These are phyloP conservation scores for Pedicia rivosa DNA, from an alignment of 2,888 invertebrate species.

Conservation along the genomic window DNA sequence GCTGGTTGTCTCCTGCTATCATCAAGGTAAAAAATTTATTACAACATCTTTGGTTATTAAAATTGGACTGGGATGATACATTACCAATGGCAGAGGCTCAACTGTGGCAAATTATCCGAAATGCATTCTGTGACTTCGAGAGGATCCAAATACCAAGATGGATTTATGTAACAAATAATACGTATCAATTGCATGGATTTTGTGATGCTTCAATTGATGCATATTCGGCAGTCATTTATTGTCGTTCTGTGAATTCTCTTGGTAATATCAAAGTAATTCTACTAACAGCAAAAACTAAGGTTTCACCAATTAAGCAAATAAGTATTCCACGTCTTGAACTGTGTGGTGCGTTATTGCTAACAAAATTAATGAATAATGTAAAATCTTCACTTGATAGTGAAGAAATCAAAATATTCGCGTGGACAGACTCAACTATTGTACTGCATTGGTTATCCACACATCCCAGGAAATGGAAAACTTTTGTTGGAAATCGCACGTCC, in stretches of 20 bases:
- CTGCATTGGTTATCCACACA: constrained; percentile 14
- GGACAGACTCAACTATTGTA: constrained; percentile 12
- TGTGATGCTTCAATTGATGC: constrained; percentile 5
- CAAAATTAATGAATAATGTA: constrained; percentile 4
- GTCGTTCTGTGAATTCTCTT: neutral
- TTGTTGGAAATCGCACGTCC: constrained; percentile 13
- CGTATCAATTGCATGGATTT: constrained; percentile 7
- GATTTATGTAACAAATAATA: too few species aligned
- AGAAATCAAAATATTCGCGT: constrained; percentile 8
- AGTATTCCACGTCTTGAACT: constrained; percentile 11
- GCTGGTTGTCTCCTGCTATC: neutral
- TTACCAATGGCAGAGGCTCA: neutral
- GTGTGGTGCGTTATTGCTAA: constrained; percentile 9
- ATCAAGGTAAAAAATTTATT: neutral
- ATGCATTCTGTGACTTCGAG: too few species aligned
- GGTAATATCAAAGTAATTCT: neutral
- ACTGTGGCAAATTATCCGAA: too few species aligned
- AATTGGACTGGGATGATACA: neutral
- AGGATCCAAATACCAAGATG: too few species aligned
- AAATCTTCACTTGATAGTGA: neutral
- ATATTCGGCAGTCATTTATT: constrained; percentile 9
- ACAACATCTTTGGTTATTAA: neutral
- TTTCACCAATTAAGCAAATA: constrained; percentile 9
- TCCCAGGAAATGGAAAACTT: too few species aligned
- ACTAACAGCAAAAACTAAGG: constrained; percentile 9